Base-by-base conservation (phyloP, 2,888 invertebrate genomes). In the Phalera bucephala region DNA sequence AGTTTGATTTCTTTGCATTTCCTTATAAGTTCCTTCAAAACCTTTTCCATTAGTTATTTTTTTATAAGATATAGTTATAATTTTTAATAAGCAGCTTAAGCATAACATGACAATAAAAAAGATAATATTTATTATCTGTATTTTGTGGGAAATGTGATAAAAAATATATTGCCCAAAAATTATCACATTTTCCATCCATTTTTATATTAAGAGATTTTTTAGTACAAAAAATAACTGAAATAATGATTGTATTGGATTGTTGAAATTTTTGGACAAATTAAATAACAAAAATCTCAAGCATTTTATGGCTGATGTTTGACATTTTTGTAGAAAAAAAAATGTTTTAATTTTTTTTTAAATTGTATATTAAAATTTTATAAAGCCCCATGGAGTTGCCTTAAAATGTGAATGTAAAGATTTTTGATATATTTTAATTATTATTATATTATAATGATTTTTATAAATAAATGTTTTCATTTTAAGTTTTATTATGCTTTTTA, bases 291-390 rank as follows among this genome's bases (percentile, higher is more conserved):
- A 86, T 87, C 78, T 88, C 82, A 79, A 75, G 71, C 72, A 62
- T 52, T 66, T 66, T 58, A 87, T 88, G 88, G 88, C 88, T 88
- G 88, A 82, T 76, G 74, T 70, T 79, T 80, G 88, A 87, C 72
- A 83, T 87, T 87, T 88, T 87, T 87, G 79, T 60, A 33, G 48
- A 52, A 19, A 29, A 19, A 10, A 11, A 28, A 17, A 17, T 17
- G 17, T 17, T 9, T 28, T 29, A 39, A 22, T 34, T 31, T 46
- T 33, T 45, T 43, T 41, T 43, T 36, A 45, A 41, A 31, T 34
- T 53, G 50, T 59, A 36, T 54, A 46, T 50, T 57, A 1, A 13
- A 15, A 28, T 15, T 2, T 6, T 19, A 3, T 13, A 2, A 11
- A 10, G 10, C n/a, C 66, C 65, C 53, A 70, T 56, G 58, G 69